Percentiles rank a stretch among this genome's conserved stretches.
Conservation (phyloP, 2,797 vertebrate genomes). For the Alosa sapidissima region DNA sequence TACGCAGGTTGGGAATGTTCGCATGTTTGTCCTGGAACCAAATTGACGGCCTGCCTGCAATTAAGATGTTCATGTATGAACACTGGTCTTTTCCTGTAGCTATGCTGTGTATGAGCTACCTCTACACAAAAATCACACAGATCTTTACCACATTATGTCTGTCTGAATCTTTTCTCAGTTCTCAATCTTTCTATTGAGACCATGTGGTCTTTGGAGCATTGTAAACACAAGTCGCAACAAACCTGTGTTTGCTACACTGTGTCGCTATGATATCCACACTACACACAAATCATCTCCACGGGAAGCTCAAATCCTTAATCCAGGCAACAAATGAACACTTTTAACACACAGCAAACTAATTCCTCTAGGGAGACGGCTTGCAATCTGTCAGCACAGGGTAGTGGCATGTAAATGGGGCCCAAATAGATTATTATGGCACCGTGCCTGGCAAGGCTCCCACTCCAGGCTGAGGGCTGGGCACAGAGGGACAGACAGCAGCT, state of each 20-base stretch:
- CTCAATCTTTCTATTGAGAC: background rate
- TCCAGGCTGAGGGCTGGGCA: background rate
- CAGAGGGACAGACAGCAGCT: background rate
- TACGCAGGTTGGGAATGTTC: background rate
- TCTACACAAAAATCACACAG: background rate
- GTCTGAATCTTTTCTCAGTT: background rate
- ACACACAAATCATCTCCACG: background rate
- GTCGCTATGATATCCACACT: background rate
- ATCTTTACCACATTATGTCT: background rate
- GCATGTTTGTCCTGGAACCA: background rate
- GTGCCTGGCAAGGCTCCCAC: background rate
- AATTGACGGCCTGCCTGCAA: background rate
- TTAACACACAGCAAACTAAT: background rate
- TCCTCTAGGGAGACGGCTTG: background rate
- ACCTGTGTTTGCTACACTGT: background rate
- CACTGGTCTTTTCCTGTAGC: background rate
- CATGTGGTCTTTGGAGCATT: background rate
- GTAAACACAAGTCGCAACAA: background rate
- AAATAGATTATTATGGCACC: conserved; percentile 23
- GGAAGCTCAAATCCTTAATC: background rate
- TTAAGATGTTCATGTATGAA: background rate
- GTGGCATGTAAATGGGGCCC: background rate
- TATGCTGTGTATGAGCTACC: background rate
- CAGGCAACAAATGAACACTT: background rate
- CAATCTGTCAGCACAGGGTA: conserved; percentile 21